Evolutionary conservation across 2,888 invertebrate genomes (phyloP), one percentile per base, ranked within the genome.

Genomic region (Adela reaumurella): DNA sequence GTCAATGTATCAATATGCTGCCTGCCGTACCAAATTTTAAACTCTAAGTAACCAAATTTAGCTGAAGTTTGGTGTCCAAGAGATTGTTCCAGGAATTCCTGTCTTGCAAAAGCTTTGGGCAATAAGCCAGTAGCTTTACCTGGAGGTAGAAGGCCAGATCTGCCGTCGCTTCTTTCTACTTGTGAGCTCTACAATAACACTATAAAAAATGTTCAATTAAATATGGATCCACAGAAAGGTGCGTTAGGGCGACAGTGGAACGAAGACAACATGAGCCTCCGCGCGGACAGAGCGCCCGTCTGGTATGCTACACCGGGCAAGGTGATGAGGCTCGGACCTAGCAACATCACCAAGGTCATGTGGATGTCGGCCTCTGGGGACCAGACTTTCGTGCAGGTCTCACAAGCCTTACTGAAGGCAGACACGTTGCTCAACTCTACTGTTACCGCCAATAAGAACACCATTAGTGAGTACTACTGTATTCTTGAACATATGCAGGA

Each of bases 301-400:
- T 88, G 89, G 87, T 83, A 86, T 63, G 82, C 90, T 19, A 83
- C 85, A 49, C 92, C 94, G 1, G 88, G 85, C 4, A 74, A 84
- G 2, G 87, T 96, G 24, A 87, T 90, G 0, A 87, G 89, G 47
- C 83, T 94, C 44, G 97, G 97, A 0, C 88, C 92, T 0, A 86
- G 88, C 50, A 87, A 89, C 73, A 92, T 95, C 0, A 86, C 94
- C 56, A 84, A 91, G 59, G 97, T 94, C 0, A 92, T 93, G 0
- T 96, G 95, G 94, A 85, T 97, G 16, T 90, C 92, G 1, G 96
- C 97, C 3, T 92, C 93, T n/a, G 96, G 94, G 0, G 97, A 98
- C 76, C 93, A 94, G 70, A 98, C 97, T 1, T 95, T 92, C 64
- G 82, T 97, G 46, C 92, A 92, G 68, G 87, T 96, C 48, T 94